A percentile compares a stretch with the other conserved stretches of the same genome.
Evolutionary conservation across 2,113 vertebrate genomes (phyloP).

Genomic region (Suncus etruscus): DNA sequence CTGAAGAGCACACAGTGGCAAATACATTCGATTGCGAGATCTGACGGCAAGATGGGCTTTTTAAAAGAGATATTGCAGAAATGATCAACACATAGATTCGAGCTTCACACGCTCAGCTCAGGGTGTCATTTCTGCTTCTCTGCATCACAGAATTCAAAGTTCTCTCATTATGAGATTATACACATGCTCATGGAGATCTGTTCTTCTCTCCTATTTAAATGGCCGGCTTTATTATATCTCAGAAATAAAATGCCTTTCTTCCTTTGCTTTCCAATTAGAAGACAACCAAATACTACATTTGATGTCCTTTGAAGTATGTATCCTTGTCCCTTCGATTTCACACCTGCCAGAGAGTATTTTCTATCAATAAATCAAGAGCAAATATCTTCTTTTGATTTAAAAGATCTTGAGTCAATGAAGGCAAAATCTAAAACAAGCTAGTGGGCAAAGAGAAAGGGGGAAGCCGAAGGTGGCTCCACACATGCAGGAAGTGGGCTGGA

Average conservation of each 20-base stretch:
- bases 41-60: neutral
- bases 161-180: neutral
- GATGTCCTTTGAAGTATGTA: neutral
- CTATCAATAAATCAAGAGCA: neutral
- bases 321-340: neutral
- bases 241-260: neutral
- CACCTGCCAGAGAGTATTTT: neutral
- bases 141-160: neutral
- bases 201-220: constrained; percentile 29
- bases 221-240: neutral
- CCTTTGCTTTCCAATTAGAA: neutral
- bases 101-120: neutral
- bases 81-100: neutral
- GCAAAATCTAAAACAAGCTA: neutral
- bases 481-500: no score
- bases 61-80: neutral
- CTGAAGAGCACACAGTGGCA: neutral
- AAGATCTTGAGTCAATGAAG: neutral
- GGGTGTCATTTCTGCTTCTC: no score
- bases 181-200: neutral
- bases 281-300: neutral
- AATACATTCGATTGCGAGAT: neutral
- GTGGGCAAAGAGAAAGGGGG: no score
- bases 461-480: no score
- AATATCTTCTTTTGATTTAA: neutral